Base-by-base conservation (phyloP, 2,888 invertebrate species). In the Sturmia bella region DNA sequence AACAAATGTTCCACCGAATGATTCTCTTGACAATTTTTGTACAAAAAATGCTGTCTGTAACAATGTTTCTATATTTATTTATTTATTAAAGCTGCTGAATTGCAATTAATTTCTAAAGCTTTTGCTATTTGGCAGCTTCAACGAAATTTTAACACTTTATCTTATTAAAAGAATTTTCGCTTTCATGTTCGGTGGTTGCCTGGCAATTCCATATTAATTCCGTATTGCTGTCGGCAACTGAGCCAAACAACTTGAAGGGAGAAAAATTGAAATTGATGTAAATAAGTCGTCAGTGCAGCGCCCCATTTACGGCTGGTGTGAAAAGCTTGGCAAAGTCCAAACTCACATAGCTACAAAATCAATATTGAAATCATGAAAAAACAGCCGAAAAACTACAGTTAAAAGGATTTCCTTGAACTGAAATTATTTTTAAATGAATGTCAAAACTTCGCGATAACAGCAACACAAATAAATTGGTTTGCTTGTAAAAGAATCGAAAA, bases 391-490 rank as follows among this genome's bases (percentile, higher is more conserved):
- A 19, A n/a, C 43, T 4, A 39, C 2, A 19, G 32, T 5, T 27
- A 24, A 63, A 73, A 59, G 66, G 48, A 48, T 75, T 75, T 75
- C 66, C 75, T 75, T 75, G 66, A 66, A 68, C 75, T 68, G 32
- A 43, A 75, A 59, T 52, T 66, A 50, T 37, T 66, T 74, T 74
- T 3, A 57, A 66, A 57, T 66, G 48, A 74, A 66, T 66, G 74
- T 66, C 66, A 66, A 57, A 74, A 74, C 39, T 66, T 74, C 17
- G 27, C 57, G 64, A 72, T 61, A 61, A 61, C 41, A 69, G 32
- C n/a, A 57, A 39, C 50, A 61, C 19, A 13, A 27, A 41, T 52
- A 52, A n/a, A 37, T 13, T 39, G 15, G 39, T 68, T 13, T 52
- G 41, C 12, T 43, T 69, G 45, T 45, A 17, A 52, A 61, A 61